Evolutionary conservation across 1,140 invertebrate species (phyloP), one percentile per base, ranked within the genome.

Genomic region (Hormaphis cornu): DNA sequence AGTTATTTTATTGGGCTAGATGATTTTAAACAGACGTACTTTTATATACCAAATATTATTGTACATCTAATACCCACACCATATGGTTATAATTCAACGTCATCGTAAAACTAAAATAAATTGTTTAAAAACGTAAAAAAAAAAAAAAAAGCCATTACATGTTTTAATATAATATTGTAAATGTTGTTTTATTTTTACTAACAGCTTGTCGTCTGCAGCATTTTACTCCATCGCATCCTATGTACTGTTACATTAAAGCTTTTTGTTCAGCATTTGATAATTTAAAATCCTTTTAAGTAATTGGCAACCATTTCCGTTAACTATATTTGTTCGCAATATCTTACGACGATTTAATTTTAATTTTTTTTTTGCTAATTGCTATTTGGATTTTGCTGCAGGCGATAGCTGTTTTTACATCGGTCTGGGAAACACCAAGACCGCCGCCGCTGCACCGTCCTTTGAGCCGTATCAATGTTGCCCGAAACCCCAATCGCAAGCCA

Each of bases 371-470:
- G n/a, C n/a, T n/a, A 66, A 50, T 22, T 66, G 42, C 28, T 66
- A 50, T 71, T 72, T 73, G 71, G 48, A 69, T 74, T 83, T 84
- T 81, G 79, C 80, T 83, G 84, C 88, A 92, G 89, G 89, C 88
- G 89, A 91, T 87, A 88, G 89, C 87, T 92, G 89, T 89, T 91
- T 92, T 88, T 90, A 90, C 88, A 89, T 92, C 84, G 89, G 89
- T 83, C 86, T 92, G 85, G 87, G 87, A 83, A 88, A 89, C 83
- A 85, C 79, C 77, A 83, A 85, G 81, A 79, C 83, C 78, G 87
- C 87, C 79, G 85, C 83, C 78, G 87, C 87, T 79, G 85, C 84
- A 80, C 84, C 86, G 80, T 85, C 85, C 78, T 90, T 89, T 82
- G 87, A 89, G 85, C 87, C 89, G 75, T 92, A 89, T 84, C 88